phyloP scores from a whole-genome alignment of 2,888 invertebrate species.

The Yponomeuta evonymella region DNA sequence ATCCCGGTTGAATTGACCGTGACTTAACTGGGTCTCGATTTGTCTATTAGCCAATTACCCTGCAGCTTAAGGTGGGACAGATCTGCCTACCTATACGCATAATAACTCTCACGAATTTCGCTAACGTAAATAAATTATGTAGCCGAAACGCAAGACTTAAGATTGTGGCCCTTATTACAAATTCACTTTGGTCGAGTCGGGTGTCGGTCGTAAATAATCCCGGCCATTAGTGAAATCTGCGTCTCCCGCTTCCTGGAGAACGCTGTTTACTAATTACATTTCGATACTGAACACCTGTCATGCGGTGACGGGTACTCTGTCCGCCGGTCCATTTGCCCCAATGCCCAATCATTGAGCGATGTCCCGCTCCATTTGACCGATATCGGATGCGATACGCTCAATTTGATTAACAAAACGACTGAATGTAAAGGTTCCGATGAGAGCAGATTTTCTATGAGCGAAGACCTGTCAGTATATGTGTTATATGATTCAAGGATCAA shows the following conservation, averaged over 20 bases:
- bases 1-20: too few relatives aligned
- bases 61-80: background rate
- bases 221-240: slow-evolving; percentile 51
- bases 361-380: slow-evolving; percentile 46
- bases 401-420: slow-evolving; percentile 42
- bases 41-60: slow-evolving; percentile 2
- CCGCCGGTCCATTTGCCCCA: slow-evolving; percentile 36
- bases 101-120: slow-evolving; percentile 29
- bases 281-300: slow-evolving; percentile 58
- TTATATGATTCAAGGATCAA: slow-evolving; percentile 11
- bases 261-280: slow-evolving; percentile 55
- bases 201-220: slow-evolving; percentile 42
- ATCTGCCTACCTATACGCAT: background rate
- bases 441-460: background rate
- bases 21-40: too few relatives aligned
- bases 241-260: slow-evolving; percentile 24
- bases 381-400: slow-evolving; percentile 35
- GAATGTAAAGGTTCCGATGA: background rate
- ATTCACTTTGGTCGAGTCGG: slow-evolving; percentile 54
- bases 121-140: slow-evolving; percentile 56
- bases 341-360: slow-evolving; percentile 49
- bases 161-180: slow-evolving; percentile 53
- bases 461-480: slow-evolving; percentile 18
- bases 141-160: slow-evolving; percentile 45
- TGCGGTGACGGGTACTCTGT: slow-evolving; percentile 4